phyloP scores from a whole-genome alignment of 2,113 vertebrate genomes.

The Azemiops feae region DNA sequence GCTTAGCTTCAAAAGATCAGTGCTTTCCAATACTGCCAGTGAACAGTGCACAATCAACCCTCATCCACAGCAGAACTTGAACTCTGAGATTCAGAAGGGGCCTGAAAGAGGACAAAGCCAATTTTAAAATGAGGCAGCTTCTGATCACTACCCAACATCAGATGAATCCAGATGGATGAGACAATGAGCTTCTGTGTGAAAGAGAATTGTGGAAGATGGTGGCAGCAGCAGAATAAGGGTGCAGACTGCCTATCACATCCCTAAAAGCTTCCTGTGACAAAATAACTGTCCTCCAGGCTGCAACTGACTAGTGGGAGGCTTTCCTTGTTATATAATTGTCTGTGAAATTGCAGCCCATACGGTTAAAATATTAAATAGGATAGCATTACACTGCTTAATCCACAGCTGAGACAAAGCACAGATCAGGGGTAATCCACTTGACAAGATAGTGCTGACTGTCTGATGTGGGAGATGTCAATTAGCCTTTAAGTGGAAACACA shows the following conservation, averaged over 20 bases:
- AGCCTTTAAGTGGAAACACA: slow-evolving; percentile 65
- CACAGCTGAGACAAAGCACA: slow-evolving; percentile 65
- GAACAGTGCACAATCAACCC: neutral
- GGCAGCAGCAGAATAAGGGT: neutral
- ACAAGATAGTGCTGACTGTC: slow-evolving; percentile 50
- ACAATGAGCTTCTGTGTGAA: neutral
- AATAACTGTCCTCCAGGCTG: neutral
- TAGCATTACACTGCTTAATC: slow-evolving; percentile 64
- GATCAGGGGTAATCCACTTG: slow-evolving; percentile 62
- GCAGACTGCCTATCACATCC: neutral
- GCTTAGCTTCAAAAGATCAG: neutral
- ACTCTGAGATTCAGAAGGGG: neutral
- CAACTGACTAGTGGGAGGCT: slow-evolving; percentile 40
- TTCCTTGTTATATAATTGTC: slow-evolving; percentile 57
- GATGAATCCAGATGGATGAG: neutral
- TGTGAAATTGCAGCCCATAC: slow-evolving; percentile 60
- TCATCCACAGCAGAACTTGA: too few relatives aligned
- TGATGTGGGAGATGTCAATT: slow-evolving; percentile 64
- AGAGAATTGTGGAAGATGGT: neutral
- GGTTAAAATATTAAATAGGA: slow-evolving; percentile 67
- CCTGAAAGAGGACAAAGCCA: neutral
- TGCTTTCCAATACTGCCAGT: neutral
- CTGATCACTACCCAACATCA: neutral
- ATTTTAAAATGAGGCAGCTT: neutral
- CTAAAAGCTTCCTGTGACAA: slow-evolving; percentile 31